Evolutionary conservation across 1,140 invertebrate genomes (phyloP), one percentile per base, ranked within the genome.

Genomic region (Rhopalosiphum maidis): DNA sequence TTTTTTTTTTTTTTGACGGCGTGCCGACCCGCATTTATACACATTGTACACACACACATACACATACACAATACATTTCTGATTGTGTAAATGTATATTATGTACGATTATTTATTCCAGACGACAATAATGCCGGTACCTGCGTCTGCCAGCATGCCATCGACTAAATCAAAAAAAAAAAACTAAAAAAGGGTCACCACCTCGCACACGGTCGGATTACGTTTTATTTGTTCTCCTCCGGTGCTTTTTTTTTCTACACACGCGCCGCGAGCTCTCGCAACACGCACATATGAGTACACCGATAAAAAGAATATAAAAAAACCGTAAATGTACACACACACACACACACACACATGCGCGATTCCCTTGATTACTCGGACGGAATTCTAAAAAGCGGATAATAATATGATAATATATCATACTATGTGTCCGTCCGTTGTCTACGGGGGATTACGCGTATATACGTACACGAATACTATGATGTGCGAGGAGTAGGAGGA

Each of bases 121-220:
- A 90, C 54, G 37, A 90, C 37, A 90, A 90, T 90, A 90, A 90
- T 90, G 48, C 88, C 88, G 88, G 88, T 90, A 90, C 88, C 88
- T 41, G 51, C 35, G 51, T 37, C 88, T 60, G 88, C 88, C 88
- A 90, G 88, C 88, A 60, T 55, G 51, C 51, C 88, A 54, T 90
- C 88, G 30, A 48, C 43, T 46, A 46, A 87, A 83, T 37, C 77
- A 83, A 35, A 83, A 83, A 82, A 82, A 89, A 48, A 30, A 51
- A 89, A 89, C 23, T 37, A 15, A 90, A 90, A 90, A 60, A 90
- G 54, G 88, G 88, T 90, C 88, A 90, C 88, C 48, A 60, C 88
- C 88, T 90, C 88, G 54, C 51, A 41, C 51, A 37, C n/a, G 88
- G 88, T 90, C 88, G 88, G 51, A 90, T 90, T 90, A 90, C 51